Percentiles rank a stretch among this genome's conserved stretches.
Evolutionary conservation across 92 coral and sea anemone genomes (phyloP).

Genomic region (Montipora capitata): DNA sequence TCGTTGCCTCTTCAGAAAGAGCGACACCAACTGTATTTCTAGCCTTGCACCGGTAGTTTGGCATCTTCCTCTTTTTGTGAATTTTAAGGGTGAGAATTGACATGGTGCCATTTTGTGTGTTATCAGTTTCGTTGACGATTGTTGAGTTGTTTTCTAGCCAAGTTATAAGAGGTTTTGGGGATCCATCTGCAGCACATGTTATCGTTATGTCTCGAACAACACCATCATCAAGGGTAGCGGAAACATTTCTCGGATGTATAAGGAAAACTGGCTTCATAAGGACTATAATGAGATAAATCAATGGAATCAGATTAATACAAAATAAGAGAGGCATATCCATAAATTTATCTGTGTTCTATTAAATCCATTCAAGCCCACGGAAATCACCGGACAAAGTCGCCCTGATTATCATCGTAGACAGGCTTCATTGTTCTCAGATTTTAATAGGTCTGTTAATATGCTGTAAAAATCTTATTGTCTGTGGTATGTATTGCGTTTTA

Average conservation of each 20-base stretch:
- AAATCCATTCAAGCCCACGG: not conserved
- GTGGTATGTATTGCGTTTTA: too few relatives aligned
- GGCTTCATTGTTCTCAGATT: too few relatives aligned
- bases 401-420: too few relatives aligned
- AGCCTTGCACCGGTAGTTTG: slow-evolving; percentile 37
- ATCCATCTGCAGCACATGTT: slow-evolving; percentile 48
- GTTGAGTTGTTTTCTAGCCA: slow-evolving; percentile 61
- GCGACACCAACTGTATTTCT: slow-evolving; percentile 29
- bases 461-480: too few relatives aligned
- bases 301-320: not conserved
- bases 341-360: not conserved
- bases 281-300: not conserved
- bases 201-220: not conserved
- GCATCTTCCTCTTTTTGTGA: not conserved
- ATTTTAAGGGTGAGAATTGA: slow-evolving; percentile 6
- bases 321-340: not conserved
- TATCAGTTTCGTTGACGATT: not conserved
- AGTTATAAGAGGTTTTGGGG: slow-evolving; percentile 63
- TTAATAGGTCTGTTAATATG: too few relatives aligned
- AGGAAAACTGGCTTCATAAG: slow-evolving; percentile 24
- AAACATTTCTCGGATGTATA: slow-evolving; percentile 12
- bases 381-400: too few relatives aligned
- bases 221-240: not conserved
- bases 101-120: not conserved
- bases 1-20: slow-evolving; percentile 23